Base-by-base conservation (phyloP, 2,888 invertebrate genomes). In the Ennomos erosarius region DNA sequence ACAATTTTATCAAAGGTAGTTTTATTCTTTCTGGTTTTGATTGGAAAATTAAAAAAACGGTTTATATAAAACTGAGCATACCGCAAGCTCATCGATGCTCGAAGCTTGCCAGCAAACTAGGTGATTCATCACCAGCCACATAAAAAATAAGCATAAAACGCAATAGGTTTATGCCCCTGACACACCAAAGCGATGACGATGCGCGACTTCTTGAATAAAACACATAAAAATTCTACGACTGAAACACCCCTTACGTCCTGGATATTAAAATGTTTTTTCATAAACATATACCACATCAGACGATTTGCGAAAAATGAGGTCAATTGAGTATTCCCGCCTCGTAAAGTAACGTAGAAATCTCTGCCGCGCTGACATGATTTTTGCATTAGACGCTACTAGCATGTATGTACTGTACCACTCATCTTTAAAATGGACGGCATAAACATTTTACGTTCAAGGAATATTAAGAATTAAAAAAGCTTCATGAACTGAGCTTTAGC, bases 291-390 rank as follows among this genome's bases (percentile, higher is more conserved):
- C 53, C 45, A 54, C 54, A 59, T 54, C 54, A 54, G 45, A 50
- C 59, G 59, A 54, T 59, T 58, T 59, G 49, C 48, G 34, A 59
- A 59, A 59, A 59, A 59, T 49, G 44, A 43, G 58, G 58, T 12
- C 49, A 59, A 54, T 59, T 59, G 49, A 46, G 49, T 59, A 59
- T 59, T 59, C 59, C 13, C 43, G 39, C 38, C 43, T 47, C 48
- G 48, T 53, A 51, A 47, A 38, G 26, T 54, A 16, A 39, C 45
- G 53, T 12, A 42, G 53, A 38, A 55, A 42, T 59, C 38, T 50
- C 39, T 48, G 12, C 34, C n/a, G 46, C 34, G 46, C 34, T 51
- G 59, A 59, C 54, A 59, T 50, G 59, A 50, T 40, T 59, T 54
- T 10, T 50, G 59, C 54, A 55, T 55, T 59, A 59, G 54, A 50